Base-by-base conservation (phyloP, 2,797 vertebrate genomes). In the Lerista edwardsae region DNA sequence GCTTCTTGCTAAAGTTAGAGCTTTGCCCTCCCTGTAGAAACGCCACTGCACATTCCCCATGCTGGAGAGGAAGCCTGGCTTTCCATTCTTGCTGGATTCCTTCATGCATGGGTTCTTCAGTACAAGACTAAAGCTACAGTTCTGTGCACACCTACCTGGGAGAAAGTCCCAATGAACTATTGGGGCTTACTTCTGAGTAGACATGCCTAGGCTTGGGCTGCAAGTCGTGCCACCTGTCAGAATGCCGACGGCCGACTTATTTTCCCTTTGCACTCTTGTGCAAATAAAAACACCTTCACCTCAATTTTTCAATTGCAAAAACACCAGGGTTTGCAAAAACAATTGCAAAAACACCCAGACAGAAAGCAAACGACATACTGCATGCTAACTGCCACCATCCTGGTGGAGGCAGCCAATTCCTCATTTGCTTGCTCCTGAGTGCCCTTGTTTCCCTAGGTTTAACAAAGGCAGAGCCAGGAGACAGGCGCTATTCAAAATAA, bases 21-120 rank as follows among this genome's bases (percentile, higher is more conserved):
- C n/a, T n/a, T n/a, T n/a, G n/a, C n/a, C n/a, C n/a, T n/a, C n/a
- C n/a, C n/a, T n/a, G n/a, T n/a, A n/a, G n/a, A n/a, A n/a, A n/a
- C n/a, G n/a, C n/a, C n/a, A n/a, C n/a, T n/a, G n/a, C n/a, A n/a
- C 84, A 80, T 17, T 90, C 90, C 47, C 10, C 89, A 87, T 82
- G 75, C 31, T 67, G 69, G 75, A 89, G 80, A 90, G 90, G 69
- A 80, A 87, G 57, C 44, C 31, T 86, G 85, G 81, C 74, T 82
- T 88, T 87, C 91, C 87, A 80, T 85, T 88, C 61, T 74, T 78
- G 0, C 0, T 79, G 83, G 91, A 82, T 84, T 90, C 91, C 62
- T 88, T 87, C 44, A 68, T 55, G 75, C 83, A 72, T 71, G 72
- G 80, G 72, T 59, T 87, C 65, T 89, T 79, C 84, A 86, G 67